phyloP scores from a whole-genome alignment of 1,140 invertebrate species.

The Lordiphosa collinella region DNA sequence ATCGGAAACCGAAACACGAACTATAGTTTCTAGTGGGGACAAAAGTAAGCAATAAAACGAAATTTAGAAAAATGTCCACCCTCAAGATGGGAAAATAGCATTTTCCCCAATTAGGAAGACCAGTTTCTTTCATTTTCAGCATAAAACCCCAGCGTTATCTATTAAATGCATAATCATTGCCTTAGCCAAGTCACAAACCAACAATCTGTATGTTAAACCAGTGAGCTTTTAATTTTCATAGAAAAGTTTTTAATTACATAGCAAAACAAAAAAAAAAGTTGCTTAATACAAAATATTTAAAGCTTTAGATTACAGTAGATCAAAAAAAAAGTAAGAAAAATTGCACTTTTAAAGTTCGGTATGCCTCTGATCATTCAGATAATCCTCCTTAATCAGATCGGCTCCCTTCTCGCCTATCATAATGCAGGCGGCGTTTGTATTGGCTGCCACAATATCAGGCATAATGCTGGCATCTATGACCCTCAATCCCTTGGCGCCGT shows the following conservation, averaged over 20 bases:
- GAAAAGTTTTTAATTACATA: conserved; percentile 8
- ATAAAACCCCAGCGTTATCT: not conserved
- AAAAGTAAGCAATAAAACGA: too few relatives aligned
- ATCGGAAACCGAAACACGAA: too few relatives aligned
- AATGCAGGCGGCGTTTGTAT: conserved; percentile 88
- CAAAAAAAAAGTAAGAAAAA: not conserved
- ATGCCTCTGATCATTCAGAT: conserved; percentile 32
- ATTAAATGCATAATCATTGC: not conserved
- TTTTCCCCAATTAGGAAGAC: too few relatives aligned
- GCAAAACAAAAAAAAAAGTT: conserved; percentile 3
- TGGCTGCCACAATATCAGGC: conserved; percentile 86
- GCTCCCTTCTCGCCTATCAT: conserved; percentile 90
- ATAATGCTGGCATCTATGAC: conserved; percentile 91
- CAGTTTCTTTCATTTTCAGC: too few relatives aligned
- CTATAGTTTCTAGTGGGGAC: too few relatives aligned
- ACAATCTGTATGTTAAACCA: not conserved
- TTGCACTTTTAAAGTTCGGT: conserved; percentile 42
- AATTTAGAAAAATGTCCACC: too few relatives aligned
- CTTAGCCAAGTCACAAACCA: not conserved
- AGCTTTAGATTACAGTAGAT: conserved; percentile 13
- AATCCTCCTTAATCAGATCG: conserved; percentile 85
- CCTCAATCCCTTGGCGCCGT: conserved; percentile 85
- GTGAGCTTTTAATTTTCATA: not conserved
- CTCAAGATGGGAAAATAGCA: too few relatives aligned
- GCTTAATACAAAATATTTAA: conserved; percentile 1